phyloP scores from a whole-genome alignment of 2,888 invertebrate species.

The Eutolmus rufibarbis region DNA sequence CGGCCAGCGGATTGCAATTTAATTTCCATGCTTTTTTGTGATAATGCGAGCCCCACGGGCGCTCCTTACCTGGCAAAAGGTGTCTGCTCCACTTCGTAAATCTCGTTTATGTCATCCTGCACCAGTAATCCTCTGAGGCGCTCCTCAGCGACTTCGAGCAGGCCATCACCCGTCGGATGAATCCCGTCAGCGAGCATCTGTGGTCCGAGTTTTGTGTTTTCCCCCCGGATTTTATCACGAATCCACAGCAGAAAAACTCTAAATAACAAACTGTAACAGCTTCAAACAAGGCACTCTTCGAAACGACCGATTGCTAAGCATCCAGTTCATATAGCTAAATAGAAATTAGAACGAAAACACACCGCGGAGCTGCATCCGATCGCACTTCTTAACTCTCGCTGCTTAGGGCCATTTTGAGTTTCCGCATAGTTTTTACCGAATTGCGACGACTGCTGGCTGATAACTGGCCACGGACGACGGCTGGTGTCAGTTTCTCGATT shows the following conservation, averaged over 20 bases:
- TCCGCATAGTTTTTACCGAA: not conserved
- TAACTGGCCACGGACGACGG: not conserved
- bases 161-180: slow-evolving; percentile 69
- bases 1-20: not conserved
- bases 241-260: slow-evolving; percentile 11
- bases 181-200: slow-evolving; percentile 61
- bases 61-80: slow-evolving; percentile 81
- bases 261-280: not conserved
- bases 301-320: not conserved
- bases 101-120: slow-evolving; percentile 76
- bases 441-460: not conserved
- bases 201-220: not conserved
- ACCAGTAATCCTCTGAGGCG: slow-evolving; percentile 73
- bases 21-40: slow-evolving; percentile 7
- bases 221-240: not conserved
- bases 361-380: slow-evolving; percentile 13
- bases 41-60: not conserved
- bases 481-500: not conserved
- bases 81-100: slow-evolving; percentile 82
- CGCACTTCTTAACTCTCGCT: not conserved
- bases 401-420: slow-evolving; percentile 21
- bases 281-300: slow-evolving; percentile 12
- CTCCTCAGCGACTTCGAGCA: slow-evolving; percentile 75
- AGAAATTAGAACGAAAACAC: slow-evolving; percentile 9
- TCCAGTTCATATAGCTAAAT: slow-evolving; percentile 14